These are phyloP conservation scores for Icerya purchasi DNA, from an alignment of 2,888 invertebrate genomes.

Conservation along the genomic window DNA sequence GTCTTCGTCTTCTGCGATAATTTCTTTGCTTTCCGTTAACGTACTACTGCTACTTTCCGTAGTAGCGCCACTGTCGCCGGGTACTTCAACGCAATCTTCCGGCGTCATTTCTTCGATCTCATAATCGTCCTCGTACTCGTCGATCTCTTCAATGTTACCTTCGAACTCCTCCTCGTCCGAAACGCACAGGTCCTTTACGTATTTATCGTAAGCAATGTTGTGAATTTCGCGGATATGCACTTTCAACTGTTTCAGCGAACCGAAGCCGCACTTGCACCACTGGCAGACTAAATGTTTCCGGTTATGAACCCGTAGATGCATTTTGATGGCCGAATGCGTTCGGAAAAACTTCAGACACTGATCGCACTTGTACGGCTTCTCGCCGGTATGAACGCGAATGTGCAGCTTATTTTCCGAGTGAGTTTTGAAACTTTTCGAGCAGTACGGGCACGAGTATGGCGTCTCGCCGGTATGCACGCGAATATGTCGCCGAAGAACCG, in stretches of 20 bases:
- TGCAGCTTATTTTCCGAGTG: slow-evolving; percentile 11
- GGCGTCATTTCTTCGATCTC: neutral
- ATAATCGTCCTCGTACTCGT: neutral
- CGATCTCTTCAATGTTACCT: neutral
- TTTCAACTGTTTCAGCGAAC: neutral
- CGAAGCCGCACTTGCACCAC: slow-evolving; percentile 1
- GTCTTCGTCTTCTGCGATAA: neutral
- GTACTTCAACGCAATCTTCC: neutral
- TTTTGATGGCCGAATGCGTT: slow-evolving; percentile 12
- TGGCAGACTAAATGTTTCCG: neutral
- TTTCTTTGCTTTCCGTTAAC: neutral
- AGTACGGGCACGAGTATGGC: slow-evolving; percentile 10
- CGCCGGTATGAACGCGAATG: slow-evolving; percentile 10
- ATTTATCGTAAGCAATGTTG: neutral
- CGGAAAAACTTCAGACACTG: slow-evolving; percentile 8
- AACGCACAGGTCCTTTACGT: neutral
- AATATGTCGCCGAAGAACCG: slow-evolving; percentile 9
- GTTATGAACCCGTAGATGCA: slow-evolving; percentile 7
- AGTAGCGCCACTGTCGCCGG: neutral
- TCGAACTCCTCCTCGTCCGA: neutral
- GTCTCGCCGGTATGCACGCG: slow-evolving; percentile 11
- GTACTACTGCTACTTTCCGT: too few species aligned
- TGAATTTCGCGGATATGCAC: neutral
- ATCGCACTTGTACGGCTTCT: slow-evolving; percentile 7
- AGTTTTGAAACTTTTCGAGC: slow-evolving; percentile 10